phyloP scores from a whole-genome alignment of 1,140 invertebrate genomes.

The Tribolium castaneum region DNA sequence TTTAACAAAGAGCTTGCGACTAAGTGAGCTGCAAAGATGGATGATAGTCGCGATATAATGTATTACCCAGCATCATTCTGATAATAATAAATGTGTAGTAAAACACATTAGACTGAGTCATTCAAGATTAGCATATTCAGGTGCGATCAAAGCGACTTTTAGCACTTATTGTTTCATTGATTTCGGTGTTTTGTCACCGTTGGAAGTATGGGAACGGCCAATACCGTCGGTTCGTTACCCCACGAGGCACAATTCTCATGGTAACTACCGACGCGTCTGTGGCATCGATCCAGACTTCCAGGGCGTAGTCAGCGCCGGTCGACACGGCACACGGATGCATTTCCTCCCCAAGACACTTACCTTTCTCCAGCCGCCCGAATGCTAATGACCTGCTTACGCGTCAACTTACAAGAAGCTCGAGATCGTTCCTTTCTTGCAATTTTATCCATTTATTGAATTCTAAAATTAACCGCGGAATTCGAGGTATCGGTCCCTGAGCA shows the following conservation, averaged over 20 bases:
- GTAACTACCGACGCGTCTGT: constrained; percentile 39
- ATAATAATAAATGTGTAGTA: not conserved
- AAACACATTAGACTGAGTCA: not conserved
- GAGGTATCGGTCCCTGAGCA: not conserved
- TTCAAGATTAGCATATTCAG: not conserved
- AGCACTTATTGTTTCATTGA: not conserved
- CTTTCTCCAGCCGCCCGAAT: not conserved
- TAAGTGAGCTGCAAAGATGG: not conserved
- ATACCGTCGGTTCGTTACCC: constrained; percentile 7
- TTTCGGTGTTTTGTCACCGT: not conserved
- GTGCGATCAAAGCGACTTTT: not conserved
- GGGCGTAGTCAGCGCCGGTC: constrained; percentile 34
- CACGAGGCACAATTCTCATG: constrained; percentile 26
- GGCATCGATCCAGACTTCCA: constrained; percentile 38
- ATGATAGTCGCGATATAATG: not conserved
- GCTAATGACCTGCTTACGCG: not conserved
- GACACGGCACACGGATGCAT: constrained; percentile 14
- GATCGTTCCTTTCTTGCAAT: too few species aligned
- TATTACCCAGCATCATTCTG: not conserved
- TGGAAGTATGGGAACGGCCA: not conserved
- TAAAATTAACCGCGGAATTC: too few species aligned
- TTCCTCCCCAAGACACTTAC: constrained; percentile 9
- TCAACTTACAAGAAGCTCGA: too few species aligned
- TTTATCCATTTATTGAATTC: too few species aligned
- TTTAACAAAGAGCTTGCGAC: not conserved